Evolutionary conservation across 2,113 vertebrate genomes (phyloP).

Genomic region (Eptatretus burgeri): DNA sequence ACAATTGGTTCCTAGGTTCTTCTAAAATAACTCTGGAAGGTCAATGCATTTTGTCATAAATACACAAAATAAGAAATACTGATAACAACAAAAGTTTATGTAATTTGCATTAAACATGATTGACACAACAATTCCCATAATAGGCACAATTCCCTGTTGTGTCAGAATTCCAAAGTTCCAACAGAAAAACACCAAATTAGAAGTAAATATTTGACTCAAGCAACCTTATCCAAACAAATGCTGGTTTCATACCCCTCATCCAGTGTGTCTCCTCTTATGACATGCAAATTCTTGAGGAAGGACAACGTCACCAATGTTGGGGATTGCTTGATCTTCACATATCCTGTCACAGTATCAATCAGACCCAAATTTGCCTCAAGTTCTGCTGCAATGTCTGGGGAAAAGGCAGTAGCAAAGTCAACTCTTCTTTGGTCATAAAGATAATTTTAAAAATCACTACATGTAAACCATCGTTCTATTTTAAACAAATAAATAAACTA

Average conservation of each 20-base stretch:
- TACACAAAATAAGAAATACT: too few species aligned
- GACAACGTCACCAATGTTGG: conserved; percentile 63
- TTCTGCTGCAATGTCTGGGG: conserved; percentile 79
- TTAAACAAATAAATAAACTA: conserved; percentile 7
- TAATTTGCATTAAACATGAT: too few species aligned
- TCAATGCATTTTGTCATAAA: too few species aligned
- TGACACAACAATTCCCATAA: too few species aligned
- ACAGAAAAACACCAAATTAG: too few species aligned
- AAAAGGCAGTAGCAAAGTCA: not conserved
- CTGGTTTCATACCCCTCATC: conserved; percentile 34
- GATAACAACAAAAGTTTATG: too few species aligned
- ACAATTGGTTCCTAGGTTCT: too few species aligned
- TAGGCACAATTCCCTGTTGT: too few species aligned
- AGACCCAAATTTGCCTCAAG: conserved; percentile 90
- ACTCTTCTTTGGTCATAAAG: not conserved
- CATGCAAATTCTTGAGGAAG: conserved; percentile 64
- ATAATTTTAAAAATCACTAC: rapidly evolving
- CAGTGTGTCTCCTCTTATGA: conserved; percentile 61
- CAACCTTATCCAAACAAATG: too few species aligned
- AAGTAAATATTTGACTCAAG: too few species aligned
- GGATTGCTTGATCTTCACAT: conserved; percentile 76
- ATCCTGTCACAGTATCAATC: conserved; percentile 73
- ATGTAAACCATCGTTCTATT: conserved; percentile 5
- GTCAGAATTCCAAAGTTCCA: too few species aligned
- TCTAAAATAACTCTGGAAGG: too few species aligned